These are phyloP conservation scores for Psilanteris sp. DNA, from an alignment of 1,140 invertebrate species.

Conservation along the genomic window DNA sequence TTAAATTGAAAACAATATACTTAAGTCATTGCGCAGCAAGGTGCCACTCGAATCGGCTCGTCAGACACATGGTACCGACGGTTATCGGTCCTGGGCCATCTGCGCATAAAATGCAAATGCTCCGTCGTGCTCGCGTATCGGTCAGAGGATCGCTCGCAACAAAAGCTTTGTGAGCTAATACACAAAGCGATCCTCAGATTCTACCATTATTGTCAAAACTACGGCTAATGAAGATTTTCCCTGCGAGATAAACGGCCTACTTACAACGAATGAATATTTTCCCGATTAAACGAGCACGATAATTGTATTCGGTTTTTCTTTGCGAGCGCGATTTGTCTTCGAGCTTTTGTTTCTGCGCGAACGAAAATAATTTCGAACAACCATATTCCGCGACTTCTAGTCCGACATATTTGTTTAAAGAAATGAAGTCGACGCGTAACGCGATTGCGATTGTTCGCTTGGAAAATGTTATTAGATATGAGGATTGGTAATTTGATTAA, in stretches of 20 bases:
- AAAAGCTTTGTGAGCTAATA: constrained; percentile 45
- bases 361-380: too few relatives aligned
- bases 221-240: constrained; percentile 46
- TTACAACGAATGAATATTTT: constrained; percentile 9
- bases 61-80: constrained; percentile 50
- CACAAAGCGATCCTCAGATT: constrained; percentile 49
- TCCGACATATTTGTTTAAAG: too few relatives aligned
- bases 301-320: constrained; percentile 16
- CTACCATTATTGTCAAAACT: constrained; percentile 45
- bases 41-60: constrained; percentile 40
- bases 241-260: constrained; percentile 14
- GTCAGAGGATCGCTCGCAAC: constrained; percentile 41
- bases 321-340: neutral
- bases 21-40: constrained; percentile 42
- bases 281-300: constrained; percentile 27
- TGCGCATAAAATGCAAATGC: constrained; percentile 69
- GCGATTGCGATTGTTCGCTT: too few relatives aligned
- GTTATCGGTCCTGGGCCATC: constrained; percentile 61
- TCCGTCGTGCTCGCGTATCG: constrained; percentile 52
- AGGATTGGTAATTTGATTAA: too few relatives aligned
- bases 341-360: neutral
- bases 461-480: too few relatives aligned
- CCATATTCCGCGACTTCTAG: too few relatives aligned
- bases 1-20: constrained; percentile 58
- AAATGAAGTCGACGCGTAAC: too few relatives aligned